Evolutionary conservation across 2,113 vertebrate species (phyloP), one percentile per base, ranked within the genome.

Genomic region (Rhinogobius similis): DNA sequence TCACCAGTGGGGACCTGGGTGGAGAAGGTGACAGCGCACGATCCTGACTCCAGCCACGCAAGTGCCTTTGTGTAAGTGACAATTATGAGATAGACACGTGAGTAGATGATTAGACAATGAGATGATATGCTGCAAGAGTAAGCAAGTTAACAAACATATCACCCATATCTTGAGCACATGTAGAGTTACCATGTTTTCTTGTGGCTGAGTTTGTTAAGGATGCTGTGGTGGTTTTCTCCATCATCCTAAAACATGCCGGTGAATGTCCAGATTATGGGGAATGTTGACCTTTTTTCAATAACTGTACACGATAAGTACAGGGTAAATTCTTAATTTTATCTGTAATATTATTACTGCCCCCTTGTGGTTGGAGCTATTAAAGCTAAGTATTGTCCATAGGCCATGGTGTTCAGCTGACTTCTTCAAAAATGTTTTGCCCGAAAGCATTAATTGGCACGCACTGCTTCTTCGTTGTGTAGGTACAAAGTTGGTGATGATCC

Each of bases 401-500:
- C 41, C 4, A 14, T 43, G 41, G 11, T 4, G 14, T 43, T 43
- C 41, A 43, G 41, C 4, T 43, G 1, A 12, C 43, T 44, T 5
- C 43, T 13, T 43, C 41, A 43, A 44, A 5, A 16, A 16, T 44
- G 5, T 18, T 16, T 44, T 18, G 1, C 48, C 24, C 5, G 20
- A 18, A 11, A 36, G 20, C 7, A 10, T 62, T 62, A 61, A 38
- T n/a, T 53, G 21, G 2, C 21, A 11, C 23, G 21, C 44, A 46
- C 44, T 53, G 36, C 4, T n/a, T 62, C 39, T 23, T 63, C 18
- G 41, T 36, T 12, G 20, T 29, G 5, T 0, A 89, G 87, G 43
- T 90, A 88, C 64, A 69, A 59, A 24, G 21, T 87, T 0, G 87
- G 70, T 44, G 10, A 64, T 46, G 90, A 92, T 65, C 82, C 88